Evolutionary conservation across 2,113 vertebrate genomes (phyloP), one percentile per base, ranked within the genome.

Genomic region (Chinchilla lanigera): DNA sequence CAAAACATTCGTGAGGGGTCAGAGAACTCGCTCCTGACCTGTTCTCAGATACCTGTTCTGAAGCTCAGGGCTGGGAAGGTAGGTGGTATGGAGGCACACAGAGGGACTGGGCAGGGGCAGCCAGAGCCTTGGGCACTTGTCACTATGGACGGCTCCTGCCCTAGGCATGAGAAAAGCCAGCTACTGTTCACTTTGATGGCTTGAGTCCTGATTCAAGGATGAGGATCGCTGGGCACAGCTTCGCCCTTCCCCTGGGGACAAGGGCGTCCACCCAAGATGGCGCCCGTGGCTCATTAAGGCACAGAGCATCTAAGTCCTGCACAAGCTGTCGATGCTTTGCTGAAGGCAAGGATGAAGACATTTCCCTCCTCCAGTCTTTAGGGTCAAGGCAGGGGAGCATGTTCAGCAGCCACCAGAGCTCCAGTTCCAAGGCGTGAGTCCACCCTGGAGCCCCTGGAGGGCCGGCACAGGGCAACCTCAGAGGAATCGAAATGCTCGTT

Each of bases 31-130:
- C 24, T 50, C 33, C 38, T 50, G 80, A 86, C 60, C 38, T 1
- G 24, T 8, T 50, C 67, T 33, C 7, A 7, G 44, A 33, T 6
- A 12, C 0, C 1, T 11, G 61, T 47, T 20, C 47, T 2, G 52
- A 73, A 3, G 7, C 0, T 1, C 4, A 0, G 56, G 22, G 10
- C 30, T 1, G 7, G 52, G 35, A 60, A 82, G 26, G 60, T 41
- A 22, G 0, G 17, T 19, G 19, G 41, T 19, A n/a, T 3, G 8
- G 54, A 12, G n/a, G 28, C 7, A 7, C 28, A n/a, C 1, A 17
- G 26, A 47, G 4, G 78, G 28, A 47, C 52, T 26, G 35, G 56
- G 0, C 8, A 78, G 61, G 6, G 91, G 82, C 14, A 52, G 56
- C 44, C 50, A 50, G 56, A 17, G 44, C 30, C 20, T 0, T 1